Percentiles rank a stretch among this genome's conserved stretches.
These are phyloP conservation scores for Megaceryle maxima DNA, from an alignment of 2,113 vertebrate genomes.

Conservation along the genomic window DNA sequence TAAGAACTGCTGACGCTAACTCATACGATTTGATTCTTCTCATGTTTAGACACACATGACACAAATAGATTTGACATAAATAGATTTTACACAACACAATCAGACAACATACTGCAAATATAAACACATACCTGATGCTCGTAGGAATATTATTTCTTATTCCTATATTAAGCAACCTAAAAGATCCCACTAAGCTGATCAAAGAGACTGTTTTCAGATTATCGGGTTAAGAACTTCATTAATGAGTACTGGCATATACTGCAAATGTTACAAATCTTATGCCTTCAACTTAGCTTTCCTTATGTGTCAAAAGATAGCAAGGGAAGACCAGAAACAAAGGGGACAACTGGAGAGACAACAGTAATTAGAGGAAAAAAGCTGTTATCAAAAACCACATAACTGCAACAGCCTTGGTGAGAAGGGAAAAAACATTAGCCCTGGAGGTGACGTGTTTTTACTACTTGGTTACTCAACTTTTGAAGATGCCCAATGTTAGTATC, in stretches of 20 bases:
- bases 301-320: background rate
- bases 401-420: background rate
- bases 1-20: background rate
- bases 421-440: background rate
- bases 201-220: background rate
- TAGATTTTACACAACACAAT: background rate
- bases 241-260: background rate
- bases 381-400: background rate
- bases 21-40: fast-evolving
- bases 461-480: background rate
- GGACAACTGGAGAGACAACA: background rate
- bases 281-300: background rate
- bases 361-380: background rate
- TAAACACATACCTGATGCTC: background rate
- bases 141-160: background rate
- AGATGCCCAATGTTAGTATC: too few relatives aligned
- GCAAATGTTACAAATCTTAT: background rate
- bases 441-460: background rate
- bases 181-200: background rate
- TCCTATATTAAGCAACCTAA: background rate
- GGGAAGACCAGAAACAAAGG: background rate
- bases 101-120: background rate
- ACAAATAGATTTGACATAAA: background rate
- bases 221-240: background rate
- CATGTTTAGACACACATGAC: background rate